Base-by-base conservation (phyloP, 2,888 invertebrate genomes). In the Caenorhabditis sulstoni region DNA sequence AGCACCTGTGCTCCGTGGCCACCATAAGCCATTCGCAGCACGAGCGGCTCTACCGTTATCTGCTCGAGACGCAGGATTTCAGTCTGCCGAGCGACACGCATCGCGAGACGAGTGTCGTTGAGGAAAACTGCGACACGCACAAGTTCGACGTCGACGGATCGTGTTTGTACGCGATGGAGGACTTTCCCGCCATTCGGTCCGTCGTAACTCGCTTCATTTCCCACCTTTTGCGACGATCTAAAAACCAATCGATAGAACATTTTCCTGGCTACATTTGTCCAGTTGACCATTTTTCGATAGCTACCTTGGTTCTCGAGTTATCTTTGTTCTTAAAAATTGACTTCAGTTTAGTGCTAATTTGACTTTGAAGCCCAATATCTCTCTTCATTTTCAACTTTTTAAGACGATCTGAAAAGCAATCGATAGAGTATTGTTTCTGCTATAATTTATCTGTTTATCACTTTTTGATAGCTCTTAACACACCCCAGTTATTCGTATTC, bases 131-230 rank as follows among this genome's bases (percentile, higher is more conserved):
- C 23, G 58, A 70, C 14, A 75, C 68, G 0, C 11, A 57, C 7
- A 52, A 61, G 4, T 79, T 70, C 37, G 79, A 79, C 45, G 59
- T 75, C 20, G 79, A 79, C 58, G 79, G 79, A 44, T 50, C 59
- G 9, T 79, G 79, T 57, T 41, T 79, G 22, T 74, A 73, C 44
- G 74, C 58, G 1, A 79, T 79, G 79, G 74, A 79, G 23, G 65
- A 64, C 22, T 79, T 74, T 29, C 70, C 79, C 9, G n/a, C 53
- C 23, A 79, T 79, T 8, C 35, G 74, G 73, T 77, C 14, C 22
- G 22, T 29, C 29, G 7, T 29, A 29, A 29, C 29, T 29, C 7
- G 29, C 29, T 7, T 29, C 7, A 7, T 29, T 29, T 29, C 7
- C 7, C 4, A 29, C 29, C 3, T 29, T 3, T 29, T 29, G 7